Conservation (phyloP, 2,797 vertebrate species). For the Megaceryle alcyon region DNA sequence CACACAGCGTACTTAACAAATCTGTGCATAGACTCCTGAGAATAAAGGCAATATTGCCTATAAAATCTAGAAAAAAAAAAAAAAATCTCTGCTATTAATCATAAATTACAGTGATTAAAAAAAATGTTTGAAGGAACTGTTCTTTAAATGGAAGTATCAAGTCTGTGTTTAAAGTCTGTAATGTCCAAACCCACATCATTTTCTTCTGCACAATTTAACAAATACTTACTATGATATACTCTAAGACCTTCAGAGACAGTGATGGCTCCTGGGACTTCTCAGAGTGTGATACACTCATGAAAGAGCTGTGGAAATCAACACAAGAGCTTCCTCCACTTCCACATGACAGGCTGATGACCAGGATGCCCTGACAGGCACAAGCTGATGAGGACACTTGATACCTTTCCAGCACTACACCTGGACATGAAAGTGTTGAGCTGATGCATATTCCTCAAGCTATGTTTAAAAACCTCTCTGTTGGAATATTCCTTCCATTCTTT, state of each 20-base stretch:
- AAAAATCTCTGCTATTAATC: not conserved
- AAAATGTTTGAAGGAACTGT: not conserved
- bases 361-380: not conserved
- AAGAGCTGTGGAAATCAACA: not conserved
- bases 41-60: not conserved
- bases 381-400: not conserved
- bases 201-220: not conserved
- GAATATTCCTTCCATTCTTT: not conserved
- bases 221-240: not conserved
- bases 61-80: not conserved
- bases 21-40: not conserved
- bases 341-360: not conserved
- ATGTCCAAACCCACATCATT: not conserved
- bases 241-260: not conserved
- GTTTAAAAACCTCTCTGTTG: not conserved
- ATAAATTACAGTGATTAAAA: not conserved
- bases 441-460: not conserved
- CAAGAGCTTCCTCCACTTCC: not conserved
- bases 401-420: not conserved
- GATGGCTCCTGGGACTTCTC: not conserved
- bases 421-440: not conserved
- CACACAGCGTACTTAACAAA: not conserved
- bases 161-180: conserved; percentile 8
- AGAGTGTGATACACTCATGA: not conserved
- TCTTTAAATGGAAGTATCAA: conserved; percentile 11